Evolutionary conservation across 1,140 invertebrate genomes (phyloP), one percentile per base, ranked within the genome.

Genomic region (Calephelis nemesis): DNA sequence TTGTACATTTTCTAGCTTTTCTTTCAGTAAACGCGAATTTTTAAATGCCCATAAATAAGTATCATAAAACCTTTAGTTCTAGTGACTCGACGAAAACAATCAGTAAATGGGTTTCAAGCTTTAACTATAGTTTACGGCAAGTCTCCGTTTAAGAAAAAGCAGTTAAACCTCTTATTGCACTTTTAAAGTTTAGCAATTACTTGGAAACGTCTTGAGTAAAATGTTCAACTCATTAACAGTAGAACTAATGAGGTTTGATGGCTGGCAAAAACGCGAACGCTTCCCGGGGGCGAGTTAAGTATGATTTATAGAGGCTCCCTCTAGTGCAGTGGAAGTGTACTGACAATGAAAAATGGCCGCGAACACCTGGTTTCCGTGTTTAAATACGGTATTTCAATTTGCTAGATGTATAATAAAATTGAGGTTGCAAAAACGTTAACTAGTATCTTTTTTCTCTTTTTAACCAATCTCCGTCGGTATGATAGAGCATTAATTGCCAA

Each of bases 171-270:
- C 30, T 58, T 58, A 58, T 58, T 30, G 52, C 52, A 58, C 15
- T 58, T 30, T 58, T 58, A 58, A 58, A 58, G 52, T 58, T 58
- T 58, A 30, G 52, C 52, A 72, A 72, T 72, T 72, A 72, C 67
- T 72, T 72, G 15, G 52, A 58, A 58, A 58, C 19, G 52, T 58
- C 52, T 58, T 30, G 52, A 58, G 19, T 58, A 58, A 58, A 81
- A 81, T 67, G 74, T 71, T 74, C 66, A 73, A 80, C 79, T 81
- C 77, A 79, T 81, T 80, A 79, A 72, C 74, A 67, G 73, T 64
- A 69, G 69, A 75, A 77, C 73, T 83, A 83, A 83, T 81, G 74
- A 75, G 76, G 72, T 83, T 82, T 82, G 75, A 83, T 83, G 78
- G 75, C 73, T 76, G 70, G 76, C 67, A 77, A 83, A 84, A 80